Evolutionary conservation across 1,140 invertebrate genomes (phyloP).

Genomic region (Drosophila persimilis): DNA sequence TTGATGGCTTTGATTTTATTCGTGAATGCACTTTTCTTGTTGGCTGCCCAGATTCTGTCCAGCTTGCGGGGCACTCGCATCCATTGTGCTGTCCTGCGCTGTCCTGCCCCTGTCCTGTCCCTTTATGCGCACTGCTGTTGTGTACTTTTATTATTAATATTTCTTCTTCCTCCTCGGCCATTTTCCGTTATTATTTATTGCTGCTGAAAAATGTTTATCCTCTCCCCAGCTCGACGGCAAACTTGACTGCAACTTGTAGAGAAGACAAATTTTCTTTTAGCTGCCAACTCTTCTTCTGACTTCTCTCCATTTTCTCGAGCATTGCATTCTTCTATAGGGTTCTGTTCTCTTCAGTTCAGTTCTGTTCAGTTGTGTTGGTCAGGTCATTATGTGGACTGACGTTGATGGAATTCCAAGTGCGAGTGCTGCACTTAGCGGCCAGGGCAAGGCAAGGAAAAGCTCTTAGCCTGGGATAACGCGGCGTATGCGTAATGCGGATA

Average conservation of each 20-base stretch:
- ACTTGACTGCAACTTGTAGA: constrained; percentile 75
- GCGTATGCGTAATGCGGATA: constrained; percentile 76
- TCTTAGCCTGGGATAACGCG: constrained; percentile 60
- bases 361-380: constrained; percentile 41
- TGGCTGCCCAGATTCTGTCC: constrained; percentile 58
- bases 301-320: constrained; percentile 28
- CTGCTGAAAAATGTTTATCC: constrained; percentile 79
- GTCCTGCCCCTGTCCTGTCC: constrained; percentile 8
- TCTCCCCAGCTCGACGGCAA: constrained; percentile 67
- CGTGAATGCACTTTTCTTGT: constrained; percentile 79
- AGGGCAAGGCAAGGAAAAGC: constrained; percentile 21
- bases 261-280: constrained; percentile 74
- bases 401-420: constrained; percentile 68
- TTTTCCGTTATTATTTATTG: constrained; percentile 75
- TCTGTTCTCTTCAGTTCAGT: constrained; percentile 12
- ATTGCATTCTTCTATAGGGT: constrained; percentile 13
- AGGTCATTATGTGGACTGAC: constrained; percentile 78
- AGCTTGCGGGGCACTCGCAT: constrained; percentile 36
- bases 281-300: constrained; percentile 31
- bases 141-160: constrained; percentile 80
- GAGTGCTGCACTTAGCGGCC: constrained; percentile 61
- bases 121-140: constrained; percentile 64
- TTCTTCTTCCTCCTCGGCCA: constrained; percentile 24
- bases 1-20: constrained; percentile 82
- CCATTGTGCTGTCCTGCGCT: constrained; percentile 39